phyloP scores from a whole-genome alignment of 1,140 invertebrate species.

The Lordiphosa collinella region DNA sequence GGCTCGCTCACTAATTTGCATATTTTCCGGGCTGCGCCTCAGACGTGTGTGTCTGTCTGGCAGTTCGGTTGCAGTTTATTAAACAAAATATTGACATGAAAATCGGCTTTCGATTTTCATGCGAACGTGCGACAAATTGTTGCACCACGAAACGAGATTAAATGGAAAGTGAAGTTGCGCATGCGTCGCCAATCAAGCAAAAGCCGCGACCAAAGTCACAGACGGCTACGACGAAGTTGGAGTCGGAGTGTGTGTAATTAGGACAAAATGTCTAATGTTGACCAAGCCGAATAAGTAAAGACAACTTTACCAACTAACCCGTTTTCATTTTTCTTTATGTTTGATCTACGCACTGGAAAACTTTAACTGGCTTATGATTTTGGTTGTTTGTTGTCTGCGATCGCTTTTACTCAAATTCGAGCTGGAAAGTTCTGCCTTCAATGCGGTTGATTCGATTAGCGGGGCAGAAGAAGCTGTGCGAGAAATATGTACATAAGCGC shows the following conservation, averaged over 20 bases:
- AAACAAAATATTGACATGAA: slow-evolving; percentile 77
- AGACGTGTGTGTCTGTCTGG: slow-evolving; percentile 8
- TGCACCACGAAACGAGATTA: slow-evolving; percentile 67
- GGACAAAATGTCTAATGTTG: slow-evolving; percentile 75
- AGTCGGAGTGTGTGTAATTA: slow-evolving; percentile 68
- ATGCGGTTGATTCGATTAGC: slow-evolving; percentile 46
- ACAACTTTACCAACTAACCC: slow-evolving; percentile 32
- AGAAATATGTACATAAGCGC: not conserved
- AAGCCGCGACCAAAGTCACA: not conserved
- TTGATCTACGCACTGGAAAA: slow-evolving; percentile 53
- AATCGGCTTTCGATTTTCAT: slow-evolving; percentile 76
- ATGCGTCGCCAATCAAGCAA: slow-evolving; percentile 60
- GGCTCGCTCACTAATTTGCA: slow-evolving; percentile 56
- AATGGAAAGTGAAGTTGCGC: slow-evolving; percentile 76
- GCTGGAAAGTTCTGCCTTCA: slow-evolving; percentile 47
- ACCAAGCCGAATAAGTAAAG: slow-evolving; percentile 71
- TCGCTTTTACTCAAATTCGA: slow-evolving; percentile 29
- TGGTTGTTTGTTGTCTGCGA: slow-evolving; percentile 3
- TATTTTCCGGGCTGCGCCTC: slow-evolving; percentile 67
- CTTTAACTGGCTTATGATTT: slow-evolving; percentile 24
- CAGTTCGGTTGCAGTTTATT: slow-evolving; percentile 48
- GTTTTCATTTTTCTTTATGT: slow-evolving; percentile 40
- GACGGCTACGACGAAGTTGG: slow-evolving; percentile 18
- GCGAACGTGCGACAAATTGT: slow-evolving; percentile 65
- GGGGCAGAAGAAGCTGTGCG: slow-evolving; percentile 15